These are phyloP conservation scores for Tokudaia tokunoshimensis DNA, from an alignment of 2,797 vertebrate genomes.

Conservation along the genomic window DNA sequence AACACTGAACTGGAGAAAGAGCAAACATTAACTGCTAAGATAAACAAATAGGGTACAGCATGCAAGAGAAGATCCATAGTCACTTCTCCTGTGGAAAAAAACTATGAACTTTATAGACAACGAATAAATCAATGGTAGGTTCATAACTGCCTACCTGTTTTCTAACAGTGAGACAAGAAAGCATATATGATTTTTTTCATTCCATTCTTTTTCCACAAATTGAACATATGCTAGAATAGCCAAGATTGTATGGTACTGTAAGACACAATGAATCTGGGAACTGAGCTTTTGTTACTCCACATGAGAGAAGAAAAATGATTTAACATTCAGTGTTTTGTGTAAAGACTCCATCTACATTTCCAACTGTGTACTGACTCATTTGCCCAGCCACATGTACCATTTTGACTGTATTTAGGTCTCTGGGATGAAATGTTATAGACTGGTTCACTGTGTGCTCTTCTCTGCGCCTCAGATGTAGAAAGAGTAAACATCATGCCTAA, in stretches of 20 bases:
- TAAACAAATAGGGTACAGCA: neutral
- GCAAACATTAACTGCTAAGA: neutral
- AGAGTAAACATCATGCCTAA: neutral
- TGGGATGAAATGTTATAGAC: neutral
- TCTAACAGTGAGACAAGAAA: neutral
- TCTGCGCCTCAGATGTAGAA: neutral
- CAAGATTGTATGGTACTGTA: neutral
- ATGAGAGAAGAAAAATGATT: neutral
- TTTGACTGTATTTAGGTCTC: neutral
- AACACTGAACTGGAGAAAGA: neutral
- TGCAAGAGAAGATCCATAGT: neutral
- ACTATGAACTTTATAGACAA: neutral
- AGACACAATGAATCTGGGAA: neutral
- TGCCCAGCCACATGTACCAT: neutral
- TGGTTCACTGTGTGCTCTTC: neutral
- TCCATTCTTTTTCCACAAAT: neutral
- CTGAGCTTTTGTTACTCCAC: neutral
- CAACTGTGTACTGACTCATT: neutral
- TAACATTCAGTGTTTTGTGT: neutral
- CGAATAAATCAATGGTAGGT: neutral
- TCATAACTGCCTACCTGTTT: neutral
- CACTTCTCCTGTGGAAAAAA: neutral
- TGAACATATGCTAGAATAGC: neutral
- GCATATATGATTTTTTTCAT: neutral
- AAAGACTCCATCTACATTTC: neutral